Evolutionary conservation across 2,888 invertebrate species (phyloP).

Genomic region (Hydrotaea cyrtoneurina): DNA sequence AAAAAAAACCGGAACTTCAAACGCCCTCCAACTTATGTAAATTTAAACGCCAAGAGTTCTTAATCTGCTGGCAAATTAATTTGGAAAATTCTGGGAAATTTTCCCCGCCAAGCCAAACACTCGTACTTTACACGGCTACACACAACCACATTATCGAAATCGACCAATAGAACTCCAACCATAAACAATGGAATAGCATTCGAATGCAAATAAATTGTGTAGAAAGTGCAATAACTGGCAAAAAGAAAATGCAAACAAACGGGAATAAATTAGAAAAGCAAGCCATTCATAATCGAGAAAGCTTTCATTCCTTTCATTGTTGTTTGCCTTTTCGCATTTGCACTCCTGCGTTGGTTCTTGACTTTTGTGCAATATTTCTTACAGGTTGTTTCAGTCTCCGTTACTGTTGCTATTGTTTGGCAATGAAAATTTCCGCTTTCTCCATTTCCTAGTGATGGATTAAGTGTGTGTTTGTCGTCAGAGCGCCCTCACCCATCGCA

Average conservation of each 20-base stretch:
- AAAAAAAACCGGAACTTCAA: neutral
- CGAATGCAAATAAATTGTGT: slow-evolving; percentile 24
- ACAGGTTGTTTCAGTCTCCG: slow-evolving; percentile 75
- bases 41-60: neutral
- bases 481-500: neutral
- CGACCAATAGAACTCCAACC: neutral
- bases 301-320: neutral
- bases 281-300: neutral
- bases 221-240: neutral
- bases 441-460: slow-evolving; percentile 16
- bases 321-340: neutral
- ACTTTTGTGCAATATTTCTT: slow-evolving; percentile 65
- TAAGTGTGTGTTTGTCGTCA: slow-evolving; percentile 15
- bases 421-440: slow-evolving; percentile 65
- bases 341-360: neutral
- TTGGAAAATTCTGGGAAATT: neutral
- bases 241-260: neutral
- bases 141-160: neutral
- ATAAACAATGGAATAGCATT: slow-evolving; percentile 20
- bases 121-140: neutral
- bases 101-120: neutral
- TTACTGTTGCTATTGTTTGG: slow-evolving; percentile 63
- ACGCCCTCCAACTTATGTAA: neutral
- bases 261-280: neutral
- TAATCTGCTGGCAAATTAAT: neutral